These are phyloP conservation scores for Clivina fossor DNA, from an alignment of 2,888 invertebrate genomes.

Conservation along the genomic window DNA sequence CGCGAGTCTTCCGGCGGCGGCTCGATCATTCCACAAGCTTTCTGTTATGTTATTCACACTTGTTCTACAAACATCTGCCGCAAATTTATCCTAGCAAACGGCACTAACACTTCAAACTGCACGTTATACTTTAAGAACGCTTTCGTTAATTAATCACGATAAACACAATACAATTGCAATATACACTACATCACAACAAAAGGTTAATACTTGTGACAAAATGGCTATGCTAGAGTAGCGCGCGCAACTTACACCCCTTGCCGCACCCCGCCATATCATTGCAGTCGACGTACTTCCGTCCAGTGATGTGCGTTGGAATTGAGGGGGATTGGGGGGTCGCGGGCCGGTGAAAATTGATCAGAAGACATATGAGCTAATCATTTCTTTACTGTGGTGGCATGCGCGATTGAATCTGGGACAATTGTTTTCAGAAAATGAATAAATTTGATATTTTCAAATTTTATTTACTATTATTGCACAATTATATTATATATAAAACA, in stretches of 20 bases:
- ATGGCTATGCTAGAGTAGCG: slow-evolving; percentile 49
- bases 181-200: slow-evolving; percentile 53
- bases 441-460: too few relatives aligned
- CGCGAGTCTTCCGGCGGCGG: slow-evolving; percentile 47
- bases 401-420: slow-evolving; percentile 34
- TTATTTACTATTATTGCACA: too few relatives aligned
- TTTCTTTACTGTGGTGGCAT: slow-evolving; percentile 37
- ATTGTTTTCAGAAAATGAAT: slow-evolving; percentile 17
- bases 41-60: slow-evolving; percentile 36
- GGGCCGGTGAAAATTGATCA: slow-evolving; percentile 43
- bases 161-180: slow-evolving; percentile 50
- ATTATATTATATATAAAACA: too few relatives aligned
- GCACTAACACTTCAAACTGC: slow-evolving; percentile 29
- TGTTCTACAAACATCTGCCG: slow-evolving; percentile 45
- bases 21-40: slow-evolving; percentile 42
- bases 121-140: slow-evolving; percentile 35
- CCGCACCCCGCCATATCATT: slow-evolving; percentile 41
- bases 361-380: slow-evolving; percentile 41
- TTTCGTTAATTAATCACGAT: slow-evolving; percentile 46
- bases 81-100: slow-evolving; percentile 56
- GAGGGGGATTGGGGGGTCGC: too few relatives aligned
- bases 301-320: slow-evolving; percentile 26
- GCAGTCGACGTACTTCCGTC: slow-evolving; percentile 39
- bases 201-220: slow-evolving; percentile 56
- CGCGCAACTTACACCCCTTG: slow-evolving; percentile 45